Base-by-base conservation (phyloP, 1,140 invertebrate genomes). In the Heliconius nattereri region DNA sequence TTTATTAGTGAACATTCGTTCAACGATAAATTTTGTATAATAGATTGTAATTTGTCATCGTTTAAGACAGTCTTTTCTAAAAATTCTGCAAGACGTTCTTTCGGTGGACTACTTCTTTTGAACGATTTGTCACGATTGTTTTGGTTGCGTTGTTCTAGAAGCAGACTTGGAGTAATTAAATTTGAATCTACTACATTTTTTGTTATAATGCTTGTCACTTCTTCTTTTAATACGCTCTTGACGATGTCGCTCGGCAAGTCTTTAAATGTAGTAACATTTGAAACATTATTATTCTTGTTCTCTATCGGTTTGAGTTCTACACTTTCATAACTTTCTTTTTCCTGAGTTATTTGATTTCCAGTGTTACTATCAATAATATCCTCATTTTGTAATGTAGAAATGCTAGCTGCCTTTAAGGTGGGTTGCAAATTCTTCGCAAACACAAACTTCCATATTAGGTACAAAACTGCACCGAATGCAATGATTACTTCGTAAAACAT, bases 51-150 rank as follows among this genome's bases (percentile, higher is more conserved):
- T 84, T 94, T 94, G 75, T 94, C 90, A 85, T 93, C 90, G 72
- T 90, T 91, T 78, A 94, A 89, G 87, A 94, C 87, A 75, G 89
- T 93, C 85, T 94, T 94, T 80, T 94, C 92, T 32, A 94, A 81
- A 79, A 91, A 94, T 82, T 92, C 90, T 9, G 91, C 84, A 52
- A 94, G 85, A 71, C 89, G 86, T 83, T 94, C 93, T 84, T 92
- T 94, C 11, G 92, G 92, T n/a, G 91, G 92, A 78, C 91, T 93
- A n/a, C 90, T 88, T 29, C 91, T 85, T 87, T 92, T 60, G n/a
- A 82, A 73, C 81, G 54, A 7, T 84, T 88, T 78, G 66, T 80
- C 81, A 52, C 75, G 52, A 80, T 79, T 80, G 85, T 86, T 81
- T 75, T 85, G 82, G 13, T 85, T 80, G 74, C 60, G 80, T 80